Base-by-base conservation (phyloP, 2,888 invertebrate genomes). In the Latheticus oryzae region DNA sequence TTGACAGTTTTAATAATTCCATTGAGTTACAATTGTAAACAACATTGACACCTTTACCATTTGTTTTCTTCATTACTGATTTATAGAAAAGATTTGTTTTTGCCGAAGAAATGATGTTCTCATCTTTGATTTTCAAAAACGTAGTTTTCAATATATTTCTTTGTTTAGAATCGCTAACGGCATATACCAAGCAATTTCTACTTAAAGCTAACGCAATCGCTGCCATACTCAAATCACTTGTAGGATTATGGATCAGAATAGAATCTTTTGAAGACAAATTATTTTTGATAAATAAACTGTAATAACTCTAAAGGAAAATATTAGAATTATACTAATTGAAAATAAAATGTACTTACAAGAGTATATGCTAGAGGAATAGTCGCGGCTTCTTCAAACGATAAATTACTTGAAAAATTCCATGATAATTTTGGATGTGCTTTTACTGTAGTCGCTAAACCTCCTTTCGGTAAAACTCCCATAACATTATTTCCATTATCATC, bases 171-270 rank as follows among this genome's bases (percentile, higher is more conserved):
- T 92, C 93, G 48, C 95, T 95, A 0, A 96, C 97, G n/a, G 95
- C 91, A 80, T 83, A 94, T 4, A 95, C 94, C 33, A 83, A 85
- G 79, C 94, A 89, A 47, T 93, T 93, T 75, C 88, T 85, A 76
- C 87, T 86, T 45, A 97, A 83, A 42, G 95, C 94, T 70, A 97
- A 89, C 23, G 91, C 84, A 71, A 97, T 95, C 63, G 96, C 95
- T 1, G 97, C 95, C 80, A 95, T 93, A 2, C 97, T 97, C 32
- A 96, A 93, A 68, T 95, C 95, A 52, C 95, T 76, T 67, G 83
- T 80, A 66, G 85, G 75, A 50, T 85, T 82, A 16, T 72, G 70
- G n/a, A 72, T 69, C 11, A 72, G 28, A 38, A 72, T 64, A 0
- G 66, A 62, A 23, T 69, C 66, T 3, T 38, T 38, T 1, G 38